Evolutionary conservation across 2,888 invertebrate genomes (phyloP), one percentile per base, ranked within the genome.

Genomic region (Lasioglossum lativentre): DNA sequence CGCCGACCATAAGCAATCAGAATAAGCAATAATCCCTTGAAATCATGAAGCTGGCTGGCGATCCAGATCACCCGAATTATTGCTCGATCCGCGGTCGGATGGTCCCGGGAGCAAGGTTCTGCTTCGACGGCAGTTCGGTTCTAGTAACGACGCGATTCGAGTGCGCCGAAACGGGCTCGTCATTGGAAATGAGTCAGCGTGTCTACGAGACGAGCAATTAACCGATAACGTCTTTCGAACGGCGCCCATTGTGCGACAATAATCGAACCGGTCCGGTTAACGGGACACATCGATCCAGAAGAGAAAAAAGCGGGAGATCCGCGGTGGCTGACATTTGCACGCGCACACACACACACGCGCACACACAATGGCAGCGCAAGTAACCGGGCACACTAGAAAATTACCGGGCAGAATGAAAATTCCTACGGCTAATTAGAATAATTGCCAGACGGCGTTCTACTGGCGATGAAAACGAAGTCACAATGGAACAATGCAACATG

Each of bases 191-290:
- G 83, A 87, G 74, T 87, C 87, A 72, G 75, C 87, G 74, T 56
- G 74, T 82, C 79, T 56, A 23, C 68, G 70, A 83, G 74, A 73
- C 75, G 72, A 78, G 83, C 83, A 87, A 87, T 87, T 87, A 87
- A 87, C 74, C 79, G 87, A 87, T 86, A 86, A 86, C 83, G 86
- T 79, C 74, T 83, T 77, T 72, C 83, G 80, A 87, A 82, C 87
- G 71, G 77, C 75, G 47, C 27, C 47, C 40, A 79, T 83, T 75
- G 78, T 79, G 72, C 68, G 59, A 14, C 66, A 75, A 2, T 30
- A 63, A 59, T 79, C 66, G 40, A 72, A 27, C 34, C 3, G 23
- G 52, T 19, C n/a, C 30, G 30, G 38, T 12, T 78, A 78, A 75
- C 80, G 86, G 78, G 78, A 68, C 38, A 42, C 45, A 1, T 30